Evolutionary conservation across 2,113 vertebrate genomes (phyloP), one percentile per base, ranked within the genome.

Genomic region (Fregetta grallaria): DNA sequence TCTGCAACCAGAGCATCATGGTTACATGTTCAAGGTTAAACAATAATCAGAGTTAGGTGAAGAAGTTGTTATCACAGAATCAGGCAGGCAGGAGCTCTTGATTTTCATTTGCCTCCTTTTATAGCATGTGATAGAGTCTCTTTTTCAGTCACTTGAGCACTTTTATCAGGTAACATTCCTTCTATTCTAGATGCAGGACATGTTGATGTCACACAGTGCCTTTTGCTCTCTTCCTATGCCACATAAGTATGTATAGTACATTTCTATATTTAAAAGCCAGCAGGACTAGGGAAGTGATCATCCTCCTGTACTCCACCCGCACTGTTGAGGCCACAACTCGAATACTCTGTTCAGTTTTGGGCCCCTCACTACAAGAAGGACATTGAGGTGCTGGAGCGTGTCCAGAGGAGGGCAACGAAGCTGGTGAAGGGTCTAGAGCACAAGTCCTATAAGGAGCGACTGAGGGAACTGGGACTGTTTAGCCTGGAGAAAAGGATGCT

Each of bases 1-100:
- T 38, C 45, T 78, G 74, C 53, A 38, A 0, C 0, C 4, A 34
- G 45, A 92, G 45, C 61, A 19, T 6, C 4, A 1, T 22, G 15
- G 36, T 40, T 10, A 53, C 71, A 1, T 12, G 30, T 27, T 71
- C 55, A 62, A 55, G 42, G 50, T 47, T 32, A 56, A 38, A 26
- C 65, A 56, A 15, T 38, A 58, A 9, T 30, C 45, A 52, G 10
- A 63, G 10, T 30, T 11, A 42, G 29, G 32, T 22, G 42, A 81
- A 67, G 47, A 50, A 42, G 10, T 5, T 75, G 15, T 17, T 77
- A 42, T 36, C 27, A 56, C 65, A 49, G 42, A 85, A 52, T n/a
- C 40, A 47, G 63, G 38, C 52, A 67, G 49, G 16, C 17, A 42
- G 44, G 42, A 86, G 58, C 23, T 71, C 23, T 56, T 36, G 15